A percentile compares a stretch with the other conserved stretches of the same genome.
Conservation (phyloP, 1,140 invertebrate genomes). For the Neodiprion lecontei region DNA sequence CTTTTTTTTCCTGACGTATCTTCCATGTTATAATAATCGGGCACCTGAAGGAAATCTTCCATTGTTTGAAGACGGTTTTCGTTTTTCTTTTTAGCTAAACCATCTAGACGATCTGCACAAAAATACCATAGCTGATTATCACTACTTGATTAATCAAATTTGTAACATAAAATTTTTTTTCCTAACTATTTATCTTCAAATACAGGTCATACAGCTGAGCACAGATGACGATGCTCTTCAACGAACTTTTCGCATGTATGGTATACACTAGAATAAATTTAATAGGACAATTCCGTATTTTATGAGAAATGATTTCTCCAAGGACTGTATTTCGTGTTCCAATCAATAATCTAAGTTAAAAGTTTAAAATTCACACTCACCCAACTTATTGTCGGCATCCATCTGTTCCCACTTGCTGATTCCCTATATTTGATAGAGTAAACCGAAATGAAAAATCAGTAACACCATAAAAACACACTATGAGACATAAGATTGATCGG, state of each 20-base stretch:
- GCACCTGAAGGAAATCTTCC: slow-evolving; percentile 91
- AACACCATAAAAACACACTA: slow-evolving; percentile 18
- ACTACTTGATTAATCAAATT: no score
- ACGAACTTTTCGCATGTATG: no score
- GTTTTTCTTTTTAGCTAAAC: slow-evolving; percentile 67
- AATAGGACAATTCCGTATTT: no score
- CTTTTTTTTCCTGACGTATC: slow-evolving; percentile 86
- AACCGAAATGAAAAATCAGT: slow-evolving; percentile 1
- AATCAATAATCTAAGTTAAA: neutral
- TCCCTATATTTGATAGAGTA: slow-evolving; percentile 38
- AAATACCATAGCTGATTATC: slow-evolving; percentile 22
- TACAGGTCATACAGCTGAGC: no score
- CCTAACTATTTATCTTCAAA: neutral
- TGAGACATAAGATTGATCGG: neutral
- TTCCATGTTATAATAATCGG: slow-evolving; percentile 74
- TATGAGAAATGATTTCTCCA: no score
- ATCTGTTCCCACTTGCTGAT: slow-evolving; percentile 69
- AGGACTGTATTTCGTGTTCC: no score
- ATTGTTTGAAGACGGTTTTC: slow-evolving; percentile 70
- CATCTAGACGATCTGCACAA: slow-evolving; percentile 87
- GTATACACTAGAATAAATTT: no score
- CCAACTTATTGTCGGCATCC: slow-evolving; percentile 70
- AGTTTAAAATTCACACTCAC: slow-evolving; percentile 50
- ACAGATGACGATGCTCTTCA: no score
- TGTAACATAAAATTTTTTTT: neutral